Conservation (phyloP, 92 coral and sea anemone genomes). For the Virgularia gustaviana region DNA sequence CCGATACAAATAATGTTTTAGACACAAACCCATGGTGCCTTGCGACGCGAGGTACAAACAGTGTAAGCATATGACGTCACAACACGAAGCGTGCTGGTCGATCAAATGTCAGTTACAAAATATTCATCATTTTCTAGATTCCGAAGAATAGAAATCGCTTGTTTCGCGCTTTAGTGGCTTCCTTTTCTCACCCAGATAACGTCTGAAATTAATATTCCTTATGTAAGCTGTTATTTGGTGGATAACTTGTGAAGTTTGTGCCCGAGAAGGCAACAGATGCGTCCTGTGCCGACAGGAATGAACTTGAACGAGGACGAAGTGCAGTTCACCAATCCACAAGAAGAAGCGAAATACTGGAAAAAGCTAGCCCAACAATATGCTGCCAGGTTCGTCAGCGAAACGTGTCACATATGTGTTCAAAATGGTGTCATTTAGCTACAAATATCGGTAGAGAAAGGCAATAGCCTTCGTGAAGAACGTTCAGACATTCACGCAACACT, state of each 20-base stretch:
- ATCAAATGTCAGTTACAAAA: slow-evolving; percentile 39
- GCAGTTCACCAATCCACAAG: slow-evolving; percentile 99
- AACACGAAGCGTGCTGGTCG: background rate
- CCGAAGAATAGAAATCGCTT: slow-evolving; percentile 19
- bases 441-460: too few species aligned
- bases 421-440: too few species aligned
- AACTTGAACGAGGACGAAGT: slow-evolving; percentile 87
- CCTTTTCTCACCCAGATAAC: background rate
- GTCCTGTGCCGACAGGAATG: slow-evolving; percentile 95
- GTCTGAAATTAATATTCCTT: slow-evolving; percentile 5
- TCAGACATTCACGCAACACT: too few species aligned
- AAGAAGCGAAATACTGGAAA: slow-evolving; percentile 99
- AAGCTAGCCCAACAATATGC: slow-evolving; percentile 94
- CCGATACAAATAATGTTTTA: too few species aligned
- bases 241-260: background rate
- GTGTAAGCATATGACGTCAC: slow-evolving; percentile 13
- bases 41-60: background rate
- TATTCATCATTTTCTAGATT: slow-evolving; percentile 32
- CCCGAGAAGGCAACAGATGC: slow-evolving; percentile 51
- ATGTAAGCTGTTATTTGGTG: slow-evolving; percentile 4
- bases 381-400: slow-evolving; percentile 74
- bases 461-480: slow-evolving; percentile 11
- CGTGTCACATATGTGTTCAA: too few species aligned
- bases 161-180: slow-evolving; percentile 18
- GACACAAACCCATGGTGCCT: background rate